Base-by-base conservation (phyloP, 2,888 invertebrate species). In the Camptogramma bilineatum region DNA sequence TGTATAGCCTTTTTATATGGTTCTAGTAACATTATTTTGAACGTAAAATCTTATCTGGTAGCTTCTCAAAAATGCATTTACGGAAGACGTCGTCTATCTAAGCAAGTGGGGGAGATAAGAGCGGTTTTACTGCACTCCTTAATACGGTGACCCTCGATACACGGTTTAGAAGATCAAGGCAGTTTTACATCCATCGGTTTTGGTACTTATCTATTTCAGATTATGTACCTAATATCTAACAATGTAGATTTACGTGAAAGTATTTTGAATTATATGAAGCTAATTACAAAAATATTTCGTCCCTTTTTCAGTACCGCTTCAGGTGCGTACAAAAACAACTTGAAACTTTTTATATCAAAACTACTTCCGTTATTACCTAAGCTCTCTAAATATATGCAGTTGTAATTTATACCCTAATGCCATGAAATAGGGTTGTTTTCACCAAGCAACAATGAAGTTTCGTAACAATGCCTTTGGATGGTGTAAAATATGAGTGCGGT, bases 401-500 rank as follows among this genome's bases (percentile, higher is more conserved):
- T 62, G 54, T 64, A 69, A 70, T 69, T 62, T 66, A 65, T 60
- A 69, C 69, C 57, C 55, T 72, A 65, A 28, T 62, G 54, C 63
- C 31, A 68, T 57, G 65, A 62, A 57, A 71, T 69, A 72, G 44
- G 69, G 72, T 72, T 64, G 68, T 63, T 67, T 59, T 51, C 64
- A 66, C 17, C 34, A 51, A 51, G 57, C 67, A 64, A 64, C 57
- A 67, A 61, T 53, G 61, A 44, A 19, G 55, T 60, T 60, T 62
- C 10, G 59, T 76, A 75, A 76, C 77, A 80, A 80, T 80, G 79
- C 80, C 78, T 89, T 85, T 81, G 82, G 84, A 82, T 82, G 81
- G 83, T 85, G 84, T 86, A 85, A 87, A 88, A 88, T 88, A 85
- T 85, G 87, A 85, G 84, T 83, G 88, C 88, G 83, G 81, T 80